These are phyloP conservation scores for Noctua janthe DNA, from an alignment of 2,888 invertebrate genomes.

Conservation along the genomic window DNA sequence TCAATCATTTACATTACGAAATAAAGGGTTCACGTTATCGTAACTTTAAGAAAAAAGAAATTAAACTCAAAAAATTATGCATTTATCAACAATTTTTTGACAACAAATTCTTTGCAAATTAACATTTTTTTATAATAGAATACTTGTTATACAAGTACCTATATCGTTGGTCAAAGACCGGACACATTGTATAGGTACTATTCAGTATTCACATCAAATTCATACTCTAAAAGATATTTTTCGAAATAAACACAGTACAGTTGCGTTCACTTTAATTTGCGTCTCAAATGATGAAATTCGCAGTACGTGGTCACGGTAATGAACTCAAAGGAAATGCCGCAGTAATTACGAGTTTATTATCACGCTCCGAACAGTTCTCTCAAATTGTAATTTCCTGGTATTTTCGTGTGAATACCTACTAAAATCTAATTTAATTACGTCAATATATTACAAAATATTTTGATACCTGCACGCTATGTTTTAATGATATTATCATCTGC, in stretches of 20 bases:
- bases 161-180: too few species aligned
- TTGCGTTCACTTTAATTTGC: conserved; percentile 39
- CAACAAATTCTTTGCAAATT: too few species aligned
- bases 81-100: too few species aligned
- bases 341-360: conserved; percentile 15
- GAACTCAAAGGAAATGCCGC: conserved; percentile 43
- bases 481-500: not conserved
- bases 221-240: conserved; percentile 6
- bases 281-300: conserved; percentile 35
- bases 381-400: conserved; percentile 41
- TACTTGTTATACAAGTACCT: too few species aligned
- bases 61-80: too few species aligned
- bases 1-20: too few species aligned
- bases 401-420: conserved; percentile 5
- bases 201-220: conserved; percentile 7
- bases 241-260: conserved; percentile 17
- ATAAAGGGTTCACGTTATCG: too few species aligned
- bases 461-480: not conserved
- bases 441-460: not conserved
- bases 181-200: not conserved
- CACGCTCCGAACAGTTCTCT: conserved; percentile 10
- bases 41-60: too few species aligned
- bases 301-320: conserved; percentile 23
- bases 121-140: too few species aligned
- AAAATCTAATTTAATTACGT: not conserved